A percentile compares a stretch with the other conserved stretches of the same genome.
Evolutionary conservation across 2,888 invertebrate species (phyloP).

Genomic region (Lasius fuliginosus): DNA sequence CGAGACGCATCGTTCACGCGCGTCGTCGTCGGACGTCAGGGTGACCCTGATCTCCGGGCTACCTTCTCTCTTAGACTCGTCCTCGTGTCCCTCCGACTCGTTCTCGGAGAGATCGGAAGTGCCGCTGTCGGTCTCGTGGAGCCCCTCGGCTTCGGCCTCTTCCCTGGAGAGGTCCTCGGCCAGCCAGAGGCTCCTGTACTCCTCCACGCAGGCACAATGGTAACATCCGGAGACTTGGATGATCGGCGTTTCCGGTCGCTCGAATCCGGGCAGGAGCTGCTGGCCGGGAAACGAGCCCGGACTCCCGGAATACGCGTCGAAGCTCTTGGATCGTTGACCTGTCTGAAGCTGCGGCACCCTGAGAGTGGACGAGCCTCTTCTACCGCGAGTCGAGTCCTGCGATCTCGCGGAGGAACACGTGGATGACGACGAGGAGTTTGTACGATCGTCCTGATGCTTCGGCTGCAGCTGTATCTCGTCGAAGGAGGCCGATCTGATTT

Average conservation of each 20-base stretch:
- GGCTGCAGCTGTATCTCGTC: conserved; percentile 95
- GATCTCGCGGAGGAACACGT: conserved; percentile 82
- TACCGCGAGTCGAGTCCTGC: conserved; percentile 71
- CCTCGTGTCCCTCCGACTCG: conserved; percentile 70
- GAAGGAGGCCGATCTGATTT: conserved; percentile 96
- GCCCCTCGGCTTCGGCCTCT: conserved; percentile 76
- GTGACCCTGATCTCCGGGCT: conserved; percentile 83
- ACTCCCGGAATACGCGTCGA: conserved; percentile 91
- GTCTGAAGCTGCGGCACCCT: conserved; percentile 90
- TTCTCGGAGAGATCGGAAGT: conserved; percentile 56
- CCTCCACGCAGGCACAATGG: conserved; percentile 92
- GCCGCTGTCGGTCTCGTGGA: conserved; percentile 68
- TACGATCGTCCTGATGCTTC: conserved; percentile 87
- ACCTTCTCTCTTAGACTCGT: conserved; percentile 74
- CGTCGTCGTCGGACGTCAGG: conserved; percentile 63
- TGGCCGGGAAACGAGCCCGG: conserved; percentile 77
- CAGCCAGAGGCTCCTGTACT: conserved; percentile 89
- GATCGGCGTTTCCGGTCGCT: conserved; percentile 77
- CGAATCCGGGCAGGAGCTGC: conserved; percentile 77
- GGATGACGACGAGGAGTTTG: conserved; percentile 79
- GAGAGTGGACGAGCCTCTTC: conserved; percentile 82
- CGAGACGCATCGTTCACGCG: background rate
- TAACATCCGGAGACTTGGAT: conserved; percentile 91
- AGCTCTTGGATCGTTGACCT: conserved; percentile 92
- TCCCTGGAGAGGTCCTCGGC: conserved; percentile 77